A percentile compares a stretch with the other conserved stretches of the same genome.
phyloP scores from a whole-genome alignment of 1,140 invertebrate genomes.

The Pseudomyrmex gracilis region DNA sequence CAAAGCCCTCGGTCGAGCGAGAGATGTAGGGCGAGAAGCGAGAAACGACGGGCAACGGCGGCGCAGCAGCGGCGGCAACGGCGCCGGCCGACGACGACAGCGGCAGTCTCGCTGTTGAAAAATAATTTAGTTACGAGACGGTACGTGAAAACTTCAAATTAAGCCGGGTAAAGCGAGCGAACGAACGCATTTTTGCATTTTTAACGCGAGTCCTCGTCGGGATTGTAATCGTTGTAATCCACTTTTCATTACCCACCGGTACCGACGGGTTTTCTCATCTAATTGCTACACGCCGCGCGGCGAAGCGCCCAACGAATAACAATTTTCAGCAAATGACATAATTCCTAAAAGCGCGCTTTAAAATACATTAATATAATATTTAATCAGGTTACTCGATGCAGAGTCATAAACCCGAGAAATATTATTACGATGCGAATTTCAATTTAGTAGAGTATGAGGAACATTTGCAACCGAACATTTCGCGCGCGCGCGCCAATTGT shows the following conservation, averaged over 20 bases:
- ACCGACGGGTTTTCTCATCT: slow-evolving; percentile 51
- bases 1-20: slow-evolving; percentile 43
- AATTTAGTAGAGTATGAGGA: neutral
- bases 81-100: neutral
- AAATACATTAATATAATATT: slow-evolving; percentile 36
- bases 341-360: slow-evolving; percentile 17
- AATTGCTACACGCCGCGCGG: slow-evolving; percentile 47
- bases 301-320: slow-evolving; percentile 15
- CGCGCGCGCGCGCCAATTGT: too few species aligned
- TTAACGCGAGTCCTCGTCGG: slow-evolving; percentile 43
- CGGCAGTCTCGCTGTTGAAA: slow-evolving; percentile 39
- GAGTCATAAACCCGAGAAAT: neutral
- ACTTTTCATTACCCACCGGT: slow-evolving; percentile 51
- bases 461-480: neutral
- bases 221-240: slow-evolving; percentile 60
- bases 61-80: neutral
- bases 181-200: slow-evolving; percentile 52
- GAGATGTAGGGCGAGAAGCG: slow-evolving; percentile 50
- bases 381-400: neutral
- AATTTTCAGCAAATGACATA: slow-evolving; percentile 35
- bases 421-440: neutral
- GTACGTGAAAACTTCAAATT: slow-evolving; percentile 60
- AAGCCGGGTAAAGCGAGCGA: slow-evolving; percentile 51
- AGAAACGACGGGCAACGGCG: slow-evolving; percentile 10
- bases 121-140: slow-evolving; percentile 59